Base-by-base conservation (phyloP, 1,140 invertebrate genomes). In the Ditylenchus dipsaci region DNA sequence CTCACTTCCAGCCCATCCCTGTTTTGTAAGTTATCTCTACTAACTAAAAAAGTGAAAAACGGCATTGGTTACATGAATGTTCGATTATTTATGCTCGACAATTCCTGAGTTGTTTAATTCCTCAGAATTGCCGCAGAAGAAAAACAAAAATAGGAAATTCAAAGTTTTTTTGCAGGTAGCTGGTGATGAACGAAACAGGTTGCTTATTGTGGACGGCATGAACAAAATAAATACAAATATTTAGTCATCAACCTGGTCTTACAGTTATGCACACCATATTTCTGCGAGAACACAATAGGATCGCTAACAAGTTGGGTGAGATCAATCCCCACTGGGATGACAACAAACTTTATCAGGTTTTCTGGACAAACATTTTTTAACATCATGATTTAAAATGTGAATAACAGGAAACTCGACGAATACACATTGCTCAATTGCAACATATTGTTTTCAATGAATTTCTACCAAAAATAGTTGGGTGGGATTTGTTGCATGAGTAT, bases 191-290 rank as follows among this genome's bases (percentile, higher is more conserved):
- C 21, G 74, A 27, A 79, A 79, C 56, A 71, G 58, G 30, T 42
- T 56, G 30, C 27, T 49, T 59, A 23, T 30, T 63, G 33, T 43
- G 8, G 21, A 17, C n/a, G 17, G n/a, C 19, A 42, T 15, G 30
- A 45, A 33, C n/a, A 15, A 19, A 65, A 8, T 27, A 67, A 33
- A 33, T 27, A 49, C 27, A 42, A 53, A 23, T 19, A 23, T 61
- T 67, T 3, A 77, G 77, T 59, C 82, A 83, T 64, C 77, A 83
- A 38, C 73, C 79, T 1, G 79, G 75, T 49, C 67, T 95, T 19
- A 89, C 90, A 7, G 89, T 90, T 0, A 86, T 93, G 64, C 93
- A 95, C 82, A 91, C 91, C 0, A 85, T 93, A 3, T 93, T 90
- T 87, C 84, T 95, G 72, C 84, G 93, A 72, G 78, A 83, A 47